phyloP scores from a whole-genome alignment of 2,888 invertebrate genomes.

The Drosophila prostipennis region DNA sequence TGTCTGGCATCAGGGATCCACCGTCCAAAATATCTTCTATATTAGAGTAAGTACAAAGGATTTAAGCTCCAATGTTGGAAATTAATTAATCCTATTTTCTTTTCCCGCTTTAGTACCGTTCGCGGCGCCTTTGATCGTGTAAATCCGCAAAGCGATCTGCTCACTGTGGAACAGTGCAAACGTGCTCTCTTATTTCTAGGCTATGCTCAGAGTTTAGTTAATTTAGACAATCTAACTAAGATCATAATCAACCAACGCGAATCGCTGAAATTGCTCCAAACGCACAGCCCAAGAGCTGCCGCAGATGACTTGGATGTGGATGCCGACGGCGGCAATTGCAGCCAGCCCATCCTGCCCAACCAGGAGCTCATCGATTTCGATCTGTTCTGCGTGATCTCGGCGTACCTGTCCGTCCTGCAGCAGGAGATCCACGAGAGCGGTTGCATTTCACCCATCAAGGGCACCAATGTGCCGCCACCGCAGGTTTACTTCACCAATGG shows the following conservation, averaged over 20 bases:
- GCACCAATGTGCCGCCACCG: slow-evolving; percentile 84
- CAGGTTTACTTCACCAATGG: slow-evolving; percentile 84
- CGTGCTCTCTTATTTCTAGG: slow-evolving; percentile 84
- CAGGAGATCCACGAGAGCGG: slow-evolving; percentile 84
- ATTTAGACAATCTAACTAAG: slow-evolving; percentile 82
- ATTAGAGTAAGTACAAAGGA: slow-evolving; percentile 86
- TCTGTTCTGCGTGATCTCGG: slow-evolving; percentile 84
- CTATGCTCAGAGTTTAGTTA: slow-evolving; percentile 83
- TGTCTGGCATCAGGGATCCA: slow-evolving; percentile 86
- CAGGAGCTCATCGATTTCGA: slow-evolving; percentile 82
- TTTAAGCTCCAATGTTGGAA: neutral
- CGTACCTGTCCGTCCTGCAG: slow-evolving; percentile 84
- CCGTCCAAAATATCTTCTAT: slow-evolving; percentile 85
- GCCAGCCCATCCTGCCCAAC: slow-evolving; percentile 29
- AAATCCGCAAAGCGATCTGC: slow-evolving; percentile 79
- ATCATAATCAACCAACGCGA: slow-evolving; percentile 82
- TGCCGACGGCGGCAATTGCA: slow-evolving; percentile 12
- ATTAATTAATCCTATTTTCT: neutral
- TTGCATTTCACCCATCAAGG: slow-evolving; percentile 84
- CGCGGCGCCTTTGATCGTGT: slow-evolving; percentile 84
- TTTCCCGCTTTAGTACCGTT: slow-evolving; percentile 74
- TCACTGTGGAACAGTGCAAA: slow-evolving; percentile 84
- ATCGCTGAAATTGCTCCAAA: slow-evolving; percentile 74
- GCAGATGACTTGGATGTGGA: slow-evolving; percentile 18
- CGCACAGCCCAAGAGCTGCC: slow-evolving; percentile 61